Evolutionary conservation across 2,888 invertebrate genomes (phyloP).

Genomic region (Drosophila quinaria): DNA sequence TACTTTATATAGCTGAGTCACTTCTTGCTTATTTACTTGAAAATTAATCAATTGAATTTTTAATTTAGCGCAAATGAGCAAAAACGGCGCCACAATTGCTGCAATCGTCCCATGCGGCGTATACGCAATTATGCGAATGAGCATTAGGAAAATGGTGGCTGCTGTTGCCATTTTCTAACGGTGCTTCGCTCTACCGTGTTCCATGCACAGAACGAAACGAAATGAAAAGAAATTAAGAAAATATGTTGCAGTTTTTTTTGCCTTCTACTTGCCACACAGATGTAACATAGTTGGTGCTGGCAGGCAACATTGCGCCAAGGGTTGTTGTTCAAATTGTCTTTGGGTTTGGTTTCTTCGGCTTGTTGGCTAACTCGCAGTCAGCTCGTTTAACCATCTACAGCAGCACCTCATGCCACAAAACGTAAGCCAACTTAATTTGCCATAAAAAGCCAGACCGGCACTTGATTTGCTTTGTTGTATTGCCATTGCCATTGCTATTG

Average conservation of each 20-base stretch:
- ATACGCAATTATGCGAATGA: constrained; percentile 73
- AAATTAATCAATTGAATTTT: constrained; percentile 72
- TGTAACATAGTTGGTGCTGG: constrained; percentile 7
- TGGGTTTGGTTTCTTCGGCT: constrained; percentile 61
- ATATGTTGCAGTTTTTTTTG: constrained; percentile 68
- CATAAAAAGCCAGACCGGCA: constrained; percentile 68
- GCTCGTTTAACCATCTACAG: constrained; percentile 1
- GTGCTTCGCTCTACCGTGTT: constrained; percentile 3
- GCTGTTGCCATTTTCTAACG: constrained; percentile 25
- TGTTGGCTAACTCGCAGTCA: constrained; percentile 37
- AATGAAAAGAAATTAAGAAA: constrained; percentile 78
- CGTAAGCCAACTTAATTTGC: constrained; percentile 72
- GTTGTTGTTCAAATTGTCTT: constrained; percentile 59
- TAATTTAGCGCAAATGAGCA: constrained; percentile 58
- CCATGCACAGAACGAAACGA: constrained; percentile 32
- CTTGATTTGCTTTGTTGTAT: constrained; percentile 64
- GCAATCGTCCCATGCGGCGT: constrained; percentile 59
- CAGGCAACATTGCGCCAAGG: constrained; percentile 42
- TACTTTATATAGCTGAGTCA: neutral
- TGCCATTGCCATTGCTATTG: constrained; percentile 19
- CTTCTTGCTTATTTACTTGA: constrained; percentile 26
- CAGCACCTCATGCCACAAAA: constrained; percentile 7
- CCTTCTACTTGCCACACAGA: constrained; percentile 41
- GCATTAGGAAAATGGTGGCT: constrained; percentile 66
- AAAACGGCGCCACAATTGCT: constrained; percentile 4